A percentile compares a stretch with the other conserved stretches of the same genome.
Evolutionary conservation across 2,113 vertebrate genomes (phyloP).

Genomic region (Stictonetta naevosa): DNA sequence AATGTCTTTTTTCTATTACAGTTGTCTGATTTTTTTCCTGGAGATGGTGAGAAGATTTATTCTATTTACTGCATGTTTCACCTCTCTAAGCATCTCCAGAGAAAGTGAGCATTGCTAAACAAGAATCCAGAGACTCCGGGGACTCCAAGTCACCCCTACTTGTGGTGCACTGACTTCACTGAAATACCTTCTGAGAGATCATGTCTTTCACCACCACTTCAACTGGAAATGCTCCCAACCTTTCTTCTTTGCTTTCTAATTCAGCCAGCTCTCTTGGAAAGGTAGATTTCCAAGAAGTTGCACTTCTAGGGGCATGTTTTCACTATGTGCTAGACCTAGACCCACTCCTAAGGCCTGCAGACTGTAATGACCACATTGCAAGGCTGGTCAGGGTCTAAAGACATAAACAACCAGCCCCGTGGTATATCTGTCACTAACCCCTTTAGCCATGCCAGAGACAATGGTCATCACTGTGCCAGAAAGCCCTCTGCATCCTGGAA

Average conservation of each 20-base stretch:
- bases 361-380: background rate
- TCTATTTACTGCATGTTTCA: background rate
- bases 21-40: background rate
- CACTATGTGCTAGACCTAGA: background rate
- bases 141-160: background rate
- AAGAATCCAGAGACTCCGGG: background rate
- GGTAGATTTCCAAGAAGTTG: background rate
- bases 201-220: background rate
- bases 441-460: rapidly evolving
- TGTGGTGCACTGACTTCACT: background rate
- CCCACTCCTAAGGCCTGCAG: background rate
- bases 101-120: background rate
- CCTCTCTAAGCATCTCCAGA: background rate
- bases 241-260: background rate
- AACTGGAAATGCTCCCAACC: background rate
- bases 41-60: background rate
- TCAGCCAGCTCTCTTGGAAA: background rate
- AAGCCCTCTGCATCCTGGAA: background rate
- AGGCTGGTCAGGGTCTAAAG: background rate
- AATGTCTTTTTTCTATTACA: background rate
- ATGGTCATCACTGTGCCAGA: background rate
- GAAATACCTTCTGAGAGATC: background rate
- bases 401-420: no score
- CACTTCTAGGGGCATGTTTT: background rate
- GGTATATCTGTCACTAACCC: background rate